A percentile compares a stretch with the other conserved stretches of the same genome.
phyloP scores from a whole-genome alignment of 2,113 vertebrate species.

The Coreoperca whiteheadi region DNA sequence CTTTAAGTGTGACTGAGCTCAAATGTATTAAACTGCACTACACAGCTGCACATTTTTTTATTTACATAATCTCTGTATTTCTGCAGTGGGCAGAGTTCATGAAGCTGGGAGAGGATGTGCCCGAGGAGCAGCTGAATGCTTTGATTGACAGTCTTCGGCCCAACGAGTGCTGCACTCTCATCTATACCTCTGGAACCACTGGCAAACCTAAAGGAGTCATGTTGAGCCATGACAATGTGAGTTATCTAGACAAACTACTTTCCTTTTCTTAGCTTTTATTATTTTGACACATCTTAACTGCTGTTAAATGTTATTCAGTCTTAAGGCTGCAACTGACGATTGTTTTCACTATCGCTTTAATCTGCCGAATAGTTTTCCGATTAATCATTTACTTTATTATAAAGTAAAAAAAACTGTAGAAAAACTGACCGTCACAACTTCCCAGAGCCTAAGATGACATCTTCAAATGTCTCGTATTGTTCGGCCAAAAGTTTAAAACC shows the following conservation, averaged over 20 bases:
- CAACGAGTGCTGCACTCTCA: conserved; percentile 86
- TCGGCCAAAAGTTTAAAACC: not conserved
- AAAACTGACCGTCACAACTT: not conserved
- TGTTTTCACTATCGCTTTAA: not conserved
- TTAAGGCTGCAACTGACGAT: not conserved
- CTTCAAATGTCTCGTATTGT: not conserved
- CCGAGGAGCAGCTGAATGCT: conserved; percentile 75
- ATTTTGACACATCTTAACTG: not conserved
- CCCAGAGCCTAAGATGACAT: not conserved
- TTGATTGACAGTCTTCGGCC: conserved; percentile 79
- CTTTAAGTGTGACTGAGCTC: not conserved
- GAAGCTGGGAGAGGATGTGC: conserved; percentile 76
- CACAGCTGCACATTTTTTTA: not conserved
- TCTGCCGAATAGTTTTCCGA: not conserved
- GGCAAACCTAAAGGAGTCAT: conserved; percentile 86
- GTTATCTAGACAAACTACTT: not conserved
- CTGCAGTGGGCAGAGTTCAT: conserved; percentile 86
- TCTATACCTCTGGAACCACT: conserved; percentile 86
- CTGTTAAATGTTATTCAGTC: not conserved
- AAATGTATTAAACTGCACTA: not conserved
- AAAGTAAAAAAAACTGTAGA: not conserved
- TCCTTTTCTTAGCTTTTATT: not conserved
- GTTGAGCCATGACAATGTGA: conserved; percentile 89
- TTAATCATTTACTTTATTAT: not conserved
- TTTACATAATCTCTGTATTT: conserved; percentile 2